phyloP scores from a whole-genome alignment of 2,797 vertebrate species.

The Poeciliopsis paucimaculata region DNA sequence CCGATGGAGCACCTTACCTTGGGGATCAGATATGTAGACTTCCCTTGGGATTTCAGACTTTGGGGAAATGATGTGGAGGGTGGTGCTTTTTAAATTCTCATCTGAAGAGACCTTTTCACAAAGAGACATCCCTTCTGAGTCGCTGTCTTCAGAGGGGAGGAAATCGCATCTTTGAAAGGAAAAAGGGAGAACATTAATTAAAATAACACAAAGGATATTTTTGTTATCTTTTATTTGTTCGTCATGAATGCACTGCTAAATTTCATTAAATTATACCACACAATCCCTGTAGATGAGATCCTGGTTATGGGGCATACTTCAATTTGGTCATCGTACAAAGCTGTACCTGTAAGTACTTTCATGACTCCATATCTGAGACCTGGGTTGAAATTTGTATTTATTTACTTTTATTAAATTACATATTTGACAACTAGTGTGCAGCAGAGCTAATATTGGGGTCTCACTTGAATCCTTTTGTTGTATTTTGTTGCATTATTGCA shows the following conservation, averaged over 20 bases:
- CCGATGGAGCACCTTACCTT: constrained; percentile 64
- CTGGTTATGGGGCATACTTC: neutral
- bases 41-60: constrained; percentile 64
- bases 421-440: neutral
- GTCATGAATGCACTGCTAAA: neutral
- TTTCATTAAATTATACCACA: neutral
- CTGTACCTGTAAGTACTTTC: neutral
- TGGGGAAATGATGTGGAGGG: constrained; percentile 80
- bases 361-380: neutral
- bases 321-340: neutral
- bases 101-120: constrained; percentile 58
- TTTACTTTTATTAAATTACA: neutral
- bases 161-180: constrained; percentile 59
- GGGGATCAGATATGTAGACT: constrained; percentile 74
- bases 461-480: neutral
- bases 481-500: neutral
- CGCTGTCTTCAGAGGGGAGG: constrained; percentile 56
- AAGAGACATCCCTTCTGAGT: constrained; percentile 69
- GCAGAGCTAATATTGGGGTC: neutral
- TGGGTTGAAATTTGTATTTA: neutral
- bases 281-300: neutral
- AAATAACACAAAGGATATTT: neutral
- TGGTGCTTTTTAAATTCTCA: constrained; percentile 79
- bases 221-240: neutral
- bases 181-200: constrained; percentile 19